phyloP scores from a whole-genome alignment of 2,797 vertebrate species.

The Urosaurus nigricauda region DNA sequence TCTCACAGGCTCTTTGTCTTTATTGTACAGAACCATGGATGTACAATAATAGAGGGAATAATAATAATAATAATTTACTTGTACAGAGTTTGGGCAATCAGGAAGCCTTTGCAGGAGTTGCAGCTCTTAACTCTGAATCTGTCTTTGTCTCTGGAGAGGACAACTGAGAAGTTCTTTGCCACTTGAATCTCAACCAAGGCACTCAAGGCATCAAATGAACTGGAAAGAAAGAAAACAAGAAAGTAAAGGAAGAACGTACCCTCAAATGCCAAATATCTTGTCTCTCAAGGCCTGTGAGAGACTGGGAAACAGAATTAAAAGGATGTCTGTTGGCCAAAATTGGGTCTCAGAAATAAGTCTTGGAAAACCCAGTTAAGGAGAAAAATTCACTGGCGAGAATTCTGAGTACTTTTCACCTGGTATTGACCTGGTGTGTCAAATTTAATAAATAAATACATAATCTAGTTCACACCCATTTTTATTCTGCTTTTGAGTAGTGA shows the following conservation, averaged over 20 bases:
- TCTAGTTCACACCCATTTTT: too few relatives aligned
- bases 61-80: neutral
- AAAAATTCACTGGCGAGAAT: too few relatives aligned
- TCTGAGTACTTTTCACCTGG: too few relatives aligned
- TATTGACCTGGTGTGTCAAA: too few relatives aligned
- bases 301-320: neutral
- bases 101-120: neutral
- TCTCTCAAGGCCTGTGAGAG: neutral
- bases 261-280: neutral
- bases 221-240: neutral
- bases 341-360: too few relatives aligned
- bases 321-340: neutral
- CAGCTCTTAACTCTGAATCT: neutral
- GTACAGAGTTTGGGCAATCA: neutral
- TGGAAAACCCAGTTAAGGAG: too few relatives aligned
- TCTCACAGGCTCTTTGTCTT: too few relatives aligned
- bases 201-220: neutral
- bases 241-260: neutral
- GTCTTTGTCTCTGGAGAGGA: neutral
- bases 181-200: neutral
- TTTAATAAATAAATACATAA: too few relatives aligned
- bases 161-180: neutral
- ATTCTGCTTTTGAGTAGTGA: too few relatives aligned
- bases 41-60: too few relatives aligned
- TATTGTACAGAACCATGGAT: too few relatives aligned